Evolutionary conservation across 2,888 invertebrate genomes (phyloP).

Genomic region (Agonopterix alstromeriana): DNA sequence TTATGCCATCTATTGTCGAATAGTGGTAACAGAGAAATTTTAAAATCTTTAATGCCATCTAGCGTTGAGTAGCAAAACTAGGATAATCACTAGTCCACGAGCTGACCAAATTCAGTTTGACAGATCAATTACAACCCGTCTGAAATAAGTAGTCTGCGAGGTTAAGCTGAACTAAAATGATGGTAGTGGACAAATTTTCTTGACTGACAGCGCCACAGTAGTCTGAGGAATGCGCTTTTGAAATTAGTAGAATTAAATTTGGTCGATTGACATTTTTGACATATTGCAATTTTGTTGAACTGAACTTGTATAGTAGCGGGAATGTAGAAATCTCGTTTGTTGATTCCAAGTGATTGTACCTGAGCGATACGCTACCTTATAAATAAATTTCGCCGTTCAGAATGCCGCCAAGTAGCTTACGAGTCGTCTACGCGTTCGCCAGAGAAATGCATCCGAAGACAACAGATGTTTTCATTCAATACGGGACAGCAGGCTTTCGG

Average conservation of each 20-base stretch:
- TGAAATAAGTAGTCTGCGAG: background rate
- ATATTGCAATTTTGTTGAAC: slow-evolving; percentile 27
- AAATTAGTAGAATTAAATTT: slow-evolving; percentile 13
- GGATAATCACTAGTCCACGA: slow-evolving; percentile 10
- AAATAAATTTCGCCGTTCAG: slow-evolving; percentile 61
- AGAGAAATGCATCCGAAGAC: slow-evolving; percentile 87
- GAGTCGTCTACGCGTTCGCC: slow-evolving; percentile 86
- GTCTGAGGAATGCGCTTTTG: slow-evolving; percentile 3
- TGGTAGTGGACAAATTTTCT: too few species aligned
- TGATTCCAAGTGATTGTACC: slow-evolving; percentile 69
- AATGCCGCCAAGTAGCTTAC: slow-evolving; percentile 76
- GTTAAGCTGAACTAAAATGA: too few species aligned
- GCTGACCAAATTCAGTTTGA: slow-evolving; percentile 9
- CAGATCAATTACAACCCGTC: slow-evolving; percentile 10
- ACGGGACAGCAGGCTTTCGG: slow-evolving; percentile 92
- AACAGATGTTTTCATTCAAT: slow-evolving; percentile 80
- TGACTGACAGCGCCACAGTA: background rate
- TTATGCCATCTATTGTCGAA: slow-evolving; percentile 2
- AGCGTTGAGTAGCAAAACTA: slow-evolving; percentile 2
- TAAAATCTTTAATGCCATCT: slow-evolving; percentile 9
- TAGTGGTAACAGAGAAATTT: slow-evolving; percentile 14
- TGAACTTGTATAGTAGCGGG: slow-evolving; percentile 48
- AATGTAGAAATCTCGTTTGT: slow-evolving; percentile 68
- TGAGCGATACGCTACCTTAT: slow-evolving; percentile 57
- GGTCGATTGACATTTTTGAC: slow-evolving; percentile 31